Evolutionary conservation across 2,797 vertebrate genomes (phyloP).

Genomic region (Amniataba percoides): DNA sequence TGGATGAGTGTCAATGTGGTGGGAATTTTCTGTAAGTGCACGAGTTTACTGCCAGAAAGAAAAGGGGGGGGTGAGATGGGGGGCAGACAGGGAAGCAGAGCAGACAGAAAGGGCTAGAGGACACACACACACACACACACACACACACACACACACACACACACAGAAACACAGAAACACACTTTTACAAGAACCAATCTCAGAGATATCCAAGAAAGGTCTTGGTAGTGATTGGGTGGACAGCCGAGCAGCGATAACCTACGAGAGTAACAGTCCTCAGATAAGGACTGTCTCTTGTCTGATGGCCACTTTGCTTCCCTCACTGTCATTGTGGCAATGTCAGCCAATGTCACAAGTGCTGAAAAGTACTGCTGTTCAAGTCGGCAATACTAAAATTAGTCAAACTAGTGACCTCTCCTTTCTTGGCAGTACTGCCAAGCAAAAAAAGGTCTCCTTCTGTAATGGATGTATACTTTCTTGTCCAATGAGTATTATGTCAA

Average conservation of each 20-base stretch:
- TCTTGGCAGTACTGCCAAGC: conserved; percentile 17
- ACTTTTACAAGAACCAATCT: conserved; percentile 76
- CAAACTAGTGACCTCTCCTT: conserved; percentile 31
- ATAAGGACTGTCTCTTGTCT: conserved; percentile 77
- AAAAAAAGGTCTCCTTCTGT: conserved; percentile 16
- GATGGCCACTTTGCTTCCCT: conserved; percentile 74
- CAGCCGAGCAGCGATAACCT: conserved; percentile 77
- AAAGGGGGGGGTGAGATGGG: conserved; percentile 13
- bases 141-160: conserved; percentile 31
- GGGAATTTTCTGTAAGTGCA: conserved; percentile 74
- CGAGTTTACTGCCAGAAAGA: conserved; percentile 68
- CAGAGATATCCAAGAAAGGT: conserved; percentile 76
- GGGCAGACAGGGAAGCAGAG: conserved; percentile 38
- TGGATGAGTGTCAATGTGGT: conserved; percentile 78
- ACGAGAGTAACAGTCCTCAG: conserved; percentile 71
- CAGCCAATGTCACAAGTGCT: conserved; percentile 75
- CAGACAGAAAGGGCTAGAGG: conserved; percentile 36
- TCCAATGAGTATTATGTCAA: conserved; percentile 36
- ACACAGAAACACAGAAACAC: conserved; percentile 42
- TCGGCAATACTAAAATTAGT: conserved; percentile 50
- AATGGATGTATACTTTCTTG: conserved; percentile 30
- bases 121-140: conserved; percentile 20
- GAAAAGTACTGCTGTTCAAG: conserved; percentile 52
- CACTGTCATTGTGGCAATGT: conserved; percentile 70
- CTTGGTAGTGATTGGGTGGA: conserved; percentile 77